Conservation (phyloP, 2,888 invertebrate genomes). For the Drosophila diplacantha region DNA sequence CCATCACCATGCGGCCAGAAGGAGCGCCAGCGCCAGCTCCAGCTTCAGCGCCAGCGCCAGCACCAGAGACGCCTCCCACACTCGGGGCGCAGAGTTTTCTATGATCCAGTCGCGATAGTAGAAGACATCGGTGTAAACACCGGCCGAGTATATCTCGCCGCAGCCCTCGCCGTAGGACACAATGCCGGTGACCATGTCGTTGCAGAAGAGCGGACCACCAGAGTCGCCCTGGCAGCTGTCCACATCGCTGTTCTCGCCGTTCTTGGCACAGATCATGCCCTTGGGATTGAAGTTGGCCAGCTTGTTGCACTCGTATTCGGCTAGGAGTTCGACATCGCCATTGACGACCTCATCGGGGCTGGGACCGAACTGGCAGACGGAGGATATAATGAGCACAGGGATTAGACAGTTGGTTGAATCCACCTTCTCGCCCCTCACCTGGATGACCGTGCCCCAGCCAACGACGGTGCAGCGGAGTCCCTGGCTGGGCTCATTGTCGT, state of each 20-base stretch:
- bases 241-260: constrained; percentile 39
- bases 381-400: no score
- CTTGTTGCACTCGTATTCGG: constrained; percentile 22
- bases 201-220: constrained; percentile 61
- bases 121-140: constrained; percentile 58
- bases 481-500: not conserved
- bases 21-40: no score
- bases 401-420: not conserved
- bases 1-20: not conserved
- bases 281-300: not conserved
- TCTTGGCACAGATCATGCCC: constrained; percentile 59
- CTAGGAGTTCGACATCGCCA: constrained; percentile 45
- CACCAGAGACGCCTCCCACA: not conserved
- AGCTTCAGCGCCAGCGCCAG: not conserved
- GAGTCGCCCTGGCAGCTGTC: constrained; percentile 67
- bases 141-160: constrained; percentile 34
- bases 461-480: constrained; percentile 49
- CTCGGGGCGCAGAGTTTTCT: constrained; percentile 3
- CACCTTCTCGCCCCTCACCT: constrained; percentile 37
- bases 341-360: constrained; percentile 56
- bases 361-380: constrained; percentile 45
- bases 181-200: constrained; percentile 47
- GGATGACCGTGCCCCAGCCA: constrained; percentile 62
- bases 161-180: constrained; percentile 64
- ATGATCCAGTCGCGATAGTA: constrained; percentile 51